Evolutionary conservation across 2,797 vertebrate genomes (phyloP).

Genomic region (Nothura maculosa): DNA sequence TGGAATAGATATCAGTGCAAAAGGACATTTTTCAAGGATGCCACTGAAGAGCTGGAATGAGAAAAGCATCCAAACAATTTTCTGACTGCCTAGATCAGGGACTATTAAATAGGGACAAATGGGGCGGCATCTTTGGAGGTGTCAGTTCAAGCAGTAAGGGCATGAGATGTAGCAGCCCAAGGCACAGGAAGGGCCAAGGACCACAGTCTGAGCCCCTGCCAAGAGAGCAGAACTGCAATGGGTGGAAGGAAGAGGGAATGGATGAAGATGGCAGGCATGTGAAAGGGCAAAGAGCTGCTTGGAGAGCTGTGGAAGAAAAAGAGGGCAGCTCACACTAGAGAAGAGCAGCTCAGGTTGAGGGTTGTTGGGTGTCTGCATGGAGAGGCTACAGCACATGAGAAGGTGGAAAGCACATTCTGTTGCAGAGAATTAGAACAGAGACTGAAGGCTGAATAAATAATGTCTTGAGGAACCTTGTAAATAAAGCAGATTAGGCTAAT

Average conservation of each 20-base stretch:
- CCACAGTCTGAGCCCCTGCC: neutral
- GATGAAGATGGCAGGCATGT: neutral
- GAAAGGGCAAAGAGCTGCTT: neutral
- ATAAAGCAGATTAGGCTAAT: neutral
- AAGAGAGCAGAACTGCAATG: neutral
- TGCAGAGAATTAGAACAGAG: neutral
- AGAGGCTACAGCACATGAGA: neutral
- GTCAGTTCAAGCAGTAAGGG: neutral
- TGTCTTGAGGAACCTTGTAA: neutral
- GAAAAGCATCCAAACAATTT: neutral
- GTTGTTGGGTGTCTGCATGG: neutral
- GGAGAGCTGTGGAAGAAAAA: neutral
- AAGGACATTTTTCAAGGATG: conserved; percentile 23
- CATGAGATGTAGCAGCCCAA: neutral
- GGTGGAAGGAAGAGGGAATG: neutral
- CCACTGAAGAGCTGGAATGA: neutral
- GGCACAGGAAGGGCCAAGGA: neutral
- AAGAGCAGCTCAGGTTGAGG: neutral
- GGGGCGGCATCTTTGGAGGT: neutral
- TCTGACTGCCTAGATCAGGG: neutral
- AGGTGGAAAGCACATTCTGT: neutral
- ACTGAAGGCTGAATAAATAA: neutral
- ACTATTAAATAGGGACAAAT: neutral
- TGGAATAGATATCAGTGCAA: conserved; percentile 4
- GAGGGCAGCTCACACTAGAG: neutral